Conservation (phyloP, 2,888 invertebrate genomes). For the Xestobium rufovillosum region DNA sequence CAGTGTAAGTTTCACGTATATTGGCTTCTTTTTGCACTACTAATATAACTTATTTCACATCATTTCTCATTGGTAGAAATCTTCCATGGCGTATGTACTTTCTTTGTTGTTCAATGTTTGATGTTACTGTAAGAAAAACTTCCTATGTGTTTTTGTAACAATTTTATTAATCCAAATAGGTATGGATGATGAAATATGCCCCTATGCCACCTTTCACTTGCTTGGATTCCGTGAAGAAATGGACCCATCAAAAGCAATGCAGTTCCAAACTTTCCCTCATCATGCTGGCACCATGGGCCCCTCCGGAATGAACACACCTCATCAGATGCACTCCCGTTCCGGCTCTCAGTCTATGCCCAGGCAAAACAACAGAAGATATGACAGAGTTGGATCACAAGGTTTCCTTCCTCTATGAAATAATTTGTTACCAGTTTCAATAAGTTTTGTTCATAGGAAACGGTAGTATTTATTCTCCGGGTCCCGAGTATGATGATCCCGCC, state of each 20-base stretch:
- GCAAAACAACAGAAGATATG: conserved; percentile 40
- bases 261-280: conserved; percentile 84
- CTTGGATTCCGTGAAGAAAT: conserved; percentile 93
- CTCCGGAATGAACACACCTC: conserved; percentile 57
- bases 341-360: conserved; percentile 84
- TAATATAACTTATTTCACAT: too few species aligned
- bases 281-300: conserved; percentile 80
- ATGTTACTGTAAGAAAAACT: too few species aligned
- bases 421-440: conserved; percentile 2
- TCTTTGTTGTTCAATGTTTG: too few species aligned
- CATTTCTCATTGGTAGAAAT: too few species aligned
- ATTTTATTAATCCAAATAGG: too few species aligned
- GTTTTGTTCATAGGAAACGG: conserved; percentile 56
- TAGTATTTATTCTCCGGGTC: conserved; percentile 73
- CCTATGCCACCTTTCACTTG: conserved; percentile 93
- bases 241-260: conserved; percentile 85
- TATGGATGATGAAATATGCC: conserved; percentile 95
- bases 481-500: conserved; percentile 90
- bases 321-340: conserved; percentile 73
- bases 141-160: too few species aligned
- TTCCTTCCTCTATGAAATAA: neutral
- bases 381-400: conserved; percentile 43
- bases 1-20: too few species aligned
- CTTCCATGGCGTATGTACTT: too few species aligned
- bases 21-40: too few species aligned